Percentiles rank a stretch among this genome's conserved stretches.
Evolutionary conservation across 2,888 invertebrate species (phyloP).

Genomic region (Leptarthrus brevirostris): DNA sequence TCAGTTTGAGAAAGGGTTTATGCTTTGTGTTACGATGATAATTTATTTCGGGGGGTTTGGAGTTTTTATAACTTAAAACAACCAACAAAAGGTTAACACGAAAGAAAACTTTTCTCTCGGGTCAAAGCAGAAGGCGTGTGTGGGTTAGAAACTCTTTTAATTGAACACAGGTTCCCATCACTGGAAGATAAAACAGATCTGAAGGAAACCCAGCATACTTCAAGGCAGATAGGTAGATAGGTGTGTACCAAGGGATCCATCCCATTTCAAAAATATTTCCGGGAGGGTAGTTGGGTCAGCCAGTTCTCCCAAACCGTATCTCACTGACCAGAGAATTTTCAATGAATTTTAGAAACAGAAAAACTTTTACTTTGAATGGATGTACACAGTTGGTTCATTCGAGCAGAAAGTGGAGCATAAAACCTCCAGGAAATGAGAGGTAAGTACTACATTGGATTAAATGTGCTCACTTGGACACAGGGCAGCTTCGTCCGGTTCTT

Average conservation of each 20-base stretch:
- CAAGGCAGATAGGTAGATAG: background rate
- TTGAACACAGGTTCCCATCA: slow-evolving; percentile 46
- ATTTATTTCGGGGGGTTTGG: slow-evolving; percentile 50
- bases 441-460: slow-evolving; percentile 35
- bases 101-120: slow-evolving; percentile 52
- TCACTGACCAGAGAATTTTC: slow-evolving; percentile 48
- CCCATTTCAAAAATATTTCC: slow-evolving; percentile 17
- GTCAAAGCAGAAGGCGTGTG: slow-evolving; percentile 26
- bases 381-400: slow-evolving; percentile 48
- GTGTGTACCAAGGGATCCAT: slow-evolving; percentile 19
- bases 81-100: slow-evolving; percentile 52
- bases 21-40: slow-evolving; percentile 52
- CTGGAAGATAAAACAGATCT: slow-evolving; percentile 26
- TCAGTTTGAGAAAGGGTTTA: slow-evolving; percentile 52
- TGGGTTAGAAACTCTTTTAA: slow-evolving; percentile 51
- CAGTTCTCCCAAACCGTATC: slow-evolving; percentile 31
- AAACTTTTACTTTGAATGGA: slow-evolving; percentile 49
- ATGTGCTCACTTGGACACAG: slow-evolving; percentile 25
- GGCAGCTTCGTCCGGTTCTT: background rate
- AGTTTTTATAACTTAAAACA: slow-evolving; percentile 50
- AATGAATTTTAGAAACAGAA: slow-evolving; percentile 52
- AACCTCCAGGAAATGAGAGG: slow-evolving; percentile 35
- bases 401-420: slow-evolving; percentile 49
- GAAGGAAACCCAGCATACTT: slow-evolving; percentile 46
- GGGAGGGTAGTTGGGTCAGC: background rate